phyloP scores from a whole-genome alignment of 1,140 invertebrate genomes.

The Ruditapes philippinarum region DNA sequence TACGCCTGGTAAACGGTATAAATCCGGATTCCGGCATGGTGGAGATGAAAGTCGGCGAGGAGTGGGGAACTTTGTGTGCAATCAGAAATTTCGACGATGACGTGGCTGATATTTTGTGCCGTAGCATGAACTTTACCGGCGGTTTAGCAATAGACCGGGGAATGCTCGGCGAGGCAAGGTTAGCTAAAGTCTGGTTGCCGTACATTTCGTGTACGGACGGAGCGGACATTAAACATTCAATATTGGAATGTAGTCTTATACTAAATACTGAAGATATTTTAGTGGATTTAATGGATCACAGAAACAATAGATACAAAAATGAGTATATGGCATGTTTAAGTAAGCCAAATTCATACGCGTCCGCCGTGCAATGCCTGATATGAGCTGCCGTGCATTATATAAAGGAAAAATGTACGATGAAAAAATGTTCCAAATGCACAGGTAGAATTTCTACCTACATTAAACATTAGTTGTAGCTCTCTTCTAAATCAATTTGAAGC shows the following conservation, averaged over 20 bases:
- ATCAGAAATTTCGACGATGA: slow-evolving; percentile 48
- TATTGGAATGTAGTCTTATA: slow-evolving; percentile 46
- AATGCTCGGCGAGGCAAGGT: not conserved
- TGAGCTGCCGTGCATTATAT: not conserved
- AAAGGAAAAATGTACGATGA: no score
- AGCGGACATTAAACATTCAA: not conserved
- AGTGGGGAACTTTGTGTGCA: slow-evolving; percentile 44
- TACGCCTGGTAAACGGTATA: slow-evolving; percentile 37
- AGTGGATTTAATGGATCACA: not conserved
- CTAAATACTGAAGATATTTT: slow-evolving; percentile 42
- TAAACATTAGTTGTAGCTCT: no score
- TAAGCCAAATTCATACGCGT: slow-evolving; percentile 45
- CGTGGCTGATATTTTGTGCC: slow-evolving; percentile 50
- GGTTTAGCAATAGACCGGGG: slow-evolving; percentile 17
- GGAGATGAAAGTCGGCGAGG: slow-evolving; percentile 55
- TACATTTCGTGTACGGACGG: slow-evolving; percentile 34
- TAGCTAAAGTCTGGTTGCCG: slow-evolving; percentile 45
- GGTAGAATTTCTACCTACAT: no score
- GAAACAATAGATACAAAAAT: slow-evolving; percentile 32
- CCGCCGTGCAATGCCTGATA: slow-evolving; percentile 44
- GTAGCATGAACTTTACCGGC: slow-evolving; percentile 53
- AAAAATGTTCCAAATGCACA: no score
- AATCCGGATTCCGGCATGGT: slow-evolving; percentile 27
- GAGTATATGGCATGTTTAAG: slow-evolving; percentile 43
- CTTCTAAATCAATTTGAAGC: no score